Evolutionary conservation across 2,888 invertebrate genomes (phyloP), one percentile per base, ranked within the genome.

Genomic region (Apodemia mormo): DNA sequence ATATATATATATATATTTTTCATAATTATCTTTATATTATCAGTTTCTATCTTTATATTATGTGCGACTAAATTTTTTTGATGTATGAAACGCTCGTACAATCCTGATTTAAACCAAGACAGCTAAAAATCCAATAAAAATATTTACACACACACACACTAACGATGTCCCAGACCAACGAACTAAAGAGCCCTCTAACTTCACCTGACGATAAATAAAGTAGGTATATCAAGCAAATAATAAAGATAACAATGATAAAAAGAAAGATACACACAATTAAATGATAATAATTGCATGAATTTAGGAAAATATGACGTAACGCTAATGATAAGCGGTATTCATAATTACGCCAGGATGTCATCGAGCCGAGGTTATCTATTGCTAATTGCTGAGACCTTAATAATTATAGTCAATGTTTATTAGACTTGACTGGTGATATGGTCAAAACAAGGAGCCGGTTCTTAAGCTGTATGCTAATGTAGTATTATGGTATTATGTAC

Each of bases 401-500:
- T 22, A 22, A 56, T 61, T 61, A 30, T 14, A 30, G 30, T 67
- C 37, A 67, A 67, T 54, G 67, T 56, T 29, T 40, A 54, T 54
- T 56, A 10, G 30, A n/a, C 37, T 33, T 33, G 14, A 49, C 49
- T 49, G 29, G 66, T 54, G 12, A 67, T 54, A 29, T 29, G 10
- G 12, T 14, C 58, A 33, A 61, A 30, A 61, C 33, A 49, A 14
- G 49, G 33, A 61, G 30, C 61, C 61, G 58, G 30, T 61, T 61
- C 4, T 12, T 33, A 33, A 14, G 33, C 14, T 88, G 87, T 49
- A 49, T 3, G 8, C 2, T 3, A 33, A 33, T 33, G 33, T 33
- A 33, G 22, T 22, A 22, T 22, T 22, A 22, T 22, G 22, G 22
- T 22, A 22, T 22, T 22, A 22, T 22, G 33, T 33, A 33, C 33